Evolutionary conservation across 2,113 vertebrate genomes (phyloP), one percentile per base, ranked within the genome.

Genomic region (Tupaia chinensis): DNA sequence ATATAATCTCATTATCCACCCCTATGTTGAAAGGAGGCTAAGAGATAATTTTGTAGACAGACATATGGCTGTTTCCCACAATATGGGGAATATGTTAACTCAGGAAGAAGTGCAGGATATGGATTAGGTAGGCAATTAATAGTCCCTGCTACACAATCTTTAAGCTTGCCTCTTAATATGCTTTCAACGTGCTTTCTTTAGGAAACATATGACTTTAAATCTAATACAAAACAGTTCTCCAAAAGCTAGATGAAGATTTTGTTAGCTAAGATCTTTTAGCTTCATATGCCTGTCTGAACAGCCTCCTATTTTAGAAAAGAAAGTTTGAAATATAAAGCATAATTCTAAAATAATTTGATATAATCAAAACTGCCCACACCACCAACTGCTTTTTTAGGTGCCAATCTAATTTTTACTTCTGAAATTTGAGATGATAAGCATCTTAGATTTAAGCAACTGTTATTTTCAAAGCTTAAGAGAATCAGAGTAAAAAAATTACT

Each of bases 381-480:
- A 92, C 66, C 56, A 77, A 63, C 12, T 58, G 5, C 34, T 70
- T 96, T 85, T 96, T 86, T 87, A 94, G 76, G 56, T 87, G 68
- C 13, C 84, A 92, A 89, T 79, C 74, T 94, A 74, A 87, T 94
- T 95, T 96, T 77, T 19, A 89, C 16, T 70, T 85, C 25, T 74
- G 74, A 69, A 95, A 86, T 20, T 86, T 58, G 56, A 92, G 27
- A 53, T 63, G 84, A 69, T 73, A 87, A n/a, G 23, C 9, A 0
- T 83, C n/a, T 89, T 29, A 65, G 10, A 4, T 79, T 88, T 88
- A 73, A 95, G 70, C 73, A 92, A 81, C 66, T 82, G 32, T 91
- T 80, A 93, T 93, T 97, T 89, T 93, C 60, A 91, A 82, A 95
- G 61, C 5, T 91, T 89, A 76, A 82, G 56, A 92, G 73, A 95